These are phyloP conservation scores for Julus scanicus DNA, from an alignment of 2,888 invertebrate species.

Conservation along the genomic window DNA sequence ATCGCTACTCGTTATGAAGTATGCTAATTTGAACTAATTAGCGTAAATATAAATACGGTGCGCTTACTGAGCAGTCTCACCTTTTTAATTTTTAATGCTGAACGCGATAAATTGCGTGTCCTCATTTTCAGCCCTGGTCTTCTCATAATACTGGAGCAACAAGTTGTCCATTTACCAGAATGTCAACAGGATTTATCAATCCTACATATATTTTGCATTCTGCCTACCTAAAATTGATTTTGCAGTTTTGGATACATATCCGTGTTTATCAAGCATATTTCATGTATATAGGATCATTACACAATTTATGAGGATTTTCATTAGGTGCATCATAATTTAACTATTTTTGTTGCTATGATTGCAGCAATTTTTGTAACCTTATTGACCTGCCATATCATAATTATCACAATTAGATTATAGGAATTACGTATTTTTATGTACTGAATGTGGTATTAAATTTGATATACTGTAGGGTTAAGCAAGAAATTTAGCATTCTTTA, in stretches of 20 bases:
- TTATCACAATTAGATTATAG: too few species aligned
- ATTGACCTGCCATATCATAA: too few species aligned
- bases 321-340: background rate
- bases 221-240: background rate
- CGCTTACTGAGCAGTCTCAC: background rate
- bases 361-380: background rate
- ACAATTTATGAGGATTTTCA: too few species aligned
- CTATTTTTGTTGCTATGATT: background rate
- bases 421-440: too few species aligned
- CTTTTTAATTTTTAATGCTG: background rate
- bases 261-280: background rate
- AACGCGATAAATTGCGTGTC: background rate
- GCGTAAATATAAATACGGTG: background rate
- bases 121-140: background rate
- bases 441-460: too few species aligned
- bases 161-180: background rate
- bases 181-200: background rate
- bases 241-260: background rate
- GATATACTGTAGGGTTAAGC: too few species aligned
- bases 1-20: background rate
- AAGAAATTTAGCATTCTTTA: too few species aligned
- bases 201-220: background rate
- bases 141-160: background rate
- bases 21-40: background rate
- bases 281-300: background rate